Evolutionary conservation across 2,113 vertebrate species (phyloP), one percentile per base, ranked within the genome.

Genomic region (Ahaetulla prasina): DNA sequence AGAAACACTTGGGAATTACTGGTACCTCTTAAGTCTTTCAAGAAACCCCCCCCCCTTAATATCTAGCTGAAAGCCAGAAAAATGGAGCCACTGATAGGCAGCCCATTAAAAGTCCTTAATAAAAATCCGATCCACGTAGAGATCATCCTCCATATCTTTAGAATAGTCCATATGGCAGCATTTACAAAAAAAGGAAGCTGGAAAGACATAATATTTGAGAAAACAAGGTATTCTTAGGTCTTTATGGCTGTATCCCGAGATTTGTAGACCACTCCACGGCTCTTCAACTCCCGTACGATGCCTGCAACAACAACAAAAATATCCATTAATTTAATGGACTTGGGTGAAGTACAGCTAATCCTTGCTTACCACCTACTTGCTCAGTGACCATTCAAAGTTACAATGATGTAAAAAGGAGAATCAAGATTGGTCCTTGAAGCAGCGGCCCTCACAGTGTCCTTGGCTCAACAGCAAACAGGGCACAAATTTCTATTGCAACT

Each of bases 221-320:
- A 53, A 12, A 16, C 20, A 23, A 20, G n/a, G 1, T 12, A 1
- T 14, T 50, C n/a, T 94, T 96, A 99, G n/a, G 98, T 98, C 97
- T 99, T 99, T 93, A 99, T 98, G 55, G 99, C 99, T 0, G 99
- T 99, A 94, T 99, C 99, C 97, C 99, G 98, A 97, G 99, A 99
- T 96, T 99, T 99, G 98, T 99, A 99, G 94, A 98, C 99, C 94
- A 99, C 99, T 0, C 99, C 99, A 96, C 99, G 98, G 97, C 99
- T 99, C 96, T 99, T 99, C 97, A 99, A 96, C 94, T 99, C 99
- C 94, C 99, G 97, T 89, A 99, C 99, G 0, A 99, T 99, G 92
- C 99, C 99, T 99, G 94, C 53, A 93, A 90, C 27, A 96, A 94
- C 11, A 35, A 92, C 54, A 96, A 55, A 96, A 63, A 92, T 10